Base-by-base conservation (phyloP, 2,888 invertebrate species). In the Deilephila porcellus region DNA sequence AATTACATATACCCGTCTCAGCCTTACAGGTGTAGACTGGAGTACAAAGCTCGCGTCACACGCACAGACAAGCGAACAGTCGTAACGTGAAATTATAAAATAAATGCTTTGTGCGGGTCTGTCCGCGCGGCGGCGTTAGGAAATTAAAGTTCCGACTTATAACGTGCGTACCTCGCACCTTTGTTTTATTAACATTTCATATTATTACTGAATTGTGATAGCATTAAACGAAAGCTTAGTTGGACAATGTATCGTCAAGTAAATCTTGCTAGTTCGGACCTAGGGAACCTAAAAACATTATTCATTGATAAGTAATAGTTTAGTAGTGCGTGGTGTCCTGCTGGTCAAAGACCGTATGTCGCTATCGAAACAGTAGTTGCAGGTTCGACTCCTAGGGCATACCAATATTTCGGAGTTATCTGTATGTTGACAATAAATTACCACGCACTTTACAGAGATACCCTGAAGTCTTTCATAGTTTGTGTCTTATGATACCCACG, bases 111-210 rank as follows among this genome's bases (percentile, higher is more conserved):
- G 73, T 77, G 63, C 37, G 29, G 71, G 73, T 75, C 74, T 75
- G 79, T 75, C 80, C 80, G 76, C 74, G 78, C 74, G 77, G 76
- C 74, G 71, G 81, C 77, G 80, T 77, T 82, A 86, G 88, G 88
- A 88, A 88, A 88, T 89, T 86, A 86, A 88, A 86, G 86, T 87
- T 88, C 88, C 88, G 88, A 81, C 82, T 80, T 74, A 80, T 34
- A 63, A 67, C 64, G 14, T 37, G 11, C 64, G 45, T 52, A 52
- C 14, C 17, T 5, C 52, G 11, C 67, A 52, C 67, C 45, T 25
- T 25, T 25, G 67, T 52, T 67, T 45, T 67, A 25, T 25, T 45
- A 37, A 64, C 5, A 52, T 20, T 37, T 45, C 45, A 45, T 45
- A 45, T 45, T 45, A 45, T 14, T 37, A 37, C 37, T 37, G 37